phyloP scores from a whole-genome alignment of 1,140 invertebrate species.

The Caerostris darwini region DNA sequence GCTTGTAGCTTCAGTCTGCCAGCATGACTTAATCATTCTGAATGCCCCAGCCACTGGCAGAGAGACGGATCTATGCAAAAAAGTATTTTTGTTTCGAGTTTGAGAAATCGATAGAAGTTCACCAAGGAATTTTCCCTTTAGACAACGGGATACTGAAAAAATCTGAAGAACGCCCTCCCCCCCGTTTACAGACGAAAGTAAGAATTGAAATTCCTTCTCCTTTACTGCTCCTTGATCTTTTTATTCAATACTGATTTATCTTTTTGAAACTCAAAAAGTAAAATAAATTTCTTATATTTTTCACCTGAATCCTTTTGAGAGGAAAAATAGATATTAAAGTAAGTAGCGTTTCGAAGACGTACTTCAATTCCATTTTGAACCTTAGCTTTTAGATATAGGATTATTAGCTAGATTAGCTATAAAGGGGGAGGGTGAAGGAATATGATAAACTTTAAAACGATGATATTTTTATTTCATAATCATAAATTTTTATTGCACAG shows the following conservation, averaged over 20 bases:
- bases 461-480: too few relatives aligned
- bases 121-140: conserved; percentile 15
- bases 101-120: neutral
- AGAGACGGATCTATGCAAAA: neutral
- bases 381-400: too few relatives aligned
- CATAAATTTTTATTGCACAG: too few relatives aligned
- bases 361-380: conserved; percentile 8
- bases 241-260: neutral
- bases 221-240: conserved; percentile 25
- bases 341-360: neutral
- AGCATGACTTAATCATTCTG: neutral
- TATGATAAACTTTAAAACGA: too few relatives aligned
- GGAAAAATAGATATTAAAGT: neutral
- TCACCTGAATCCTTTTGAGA: neutral
- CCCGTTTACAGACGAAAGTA: neutral
- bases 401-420: too few relatives aligned
- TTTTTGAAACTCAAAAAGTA: neutral
- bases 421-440: too few relatives aligned
- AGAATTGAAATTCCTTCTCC: conserved; percentile 22
- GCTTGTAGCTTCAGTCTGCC: too few relatives aligned
- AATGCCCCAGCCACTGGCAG: neutral
- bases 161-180: neutral
- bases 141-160: neutral
- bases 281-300: neutral
- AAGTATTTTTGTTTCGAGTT: neutral